Percentiles rank a stretch among this genome's conserved stretches.
Evolutionary conservation across 2,797 vertebrate species (phyloP).

Genomic region (Lepilemur ruficaudatus): DNA sequence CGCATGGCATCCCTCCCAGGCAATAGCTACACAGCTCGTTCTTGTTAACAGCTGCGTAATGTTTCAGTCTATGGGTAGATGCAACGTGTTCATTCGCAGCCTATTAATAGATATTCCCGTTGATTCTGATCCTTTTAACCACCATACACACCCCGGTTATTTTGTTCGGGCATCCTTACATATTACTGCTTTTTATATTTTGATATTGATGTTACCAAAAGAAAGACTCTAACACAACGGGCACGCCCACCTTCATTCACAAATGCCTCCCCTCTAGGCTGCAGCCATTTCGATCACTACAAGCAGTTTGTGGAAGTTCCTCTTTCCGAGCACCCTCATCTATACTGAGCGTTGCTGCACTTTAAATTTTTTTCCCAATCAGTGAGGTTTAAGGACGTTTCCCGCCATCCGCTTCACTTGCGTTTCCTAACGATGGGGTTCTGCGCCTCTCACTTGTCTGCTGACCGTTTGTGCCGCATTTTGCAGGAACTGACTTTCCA

Average conservation of each 20-base stretch:
- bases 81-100: not conserved
- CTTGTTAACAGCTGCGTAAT: not conserved
- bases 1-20: not conserved
- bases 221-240: not conserved
- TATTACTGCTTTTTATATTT: not conserved
- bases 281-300: not conserved
- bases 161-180: not conserved
- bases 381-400: not conserved
- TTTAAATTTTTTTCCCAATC: not conserved
- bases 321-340: not conserved
- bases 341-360: no score
- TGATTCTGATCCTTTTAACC: not conserved
- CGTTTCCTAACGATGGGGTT: rapidly evolving
- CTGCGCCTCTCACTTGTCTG: no score
- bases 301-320: not conserved
- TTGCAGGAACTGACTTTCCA: not conserved
- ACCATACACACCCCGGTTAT: not conserved
- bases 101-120: no score
- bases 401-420: not conserved
- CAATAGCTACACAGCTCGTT: rapidly evolving
- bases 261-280: not conserved
- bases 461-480: not conserved
- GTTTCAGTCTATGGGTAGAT: not conserved
- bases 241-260: not conserved
- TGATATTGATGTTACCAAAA: not conserved